A percentile compares a stretch with the other conserved stretches of the same genome.
phyloP scores from a whole-genome alignment of 2,888 invertebrate species.

The Caenorhabditis doughertyi region DNA sequence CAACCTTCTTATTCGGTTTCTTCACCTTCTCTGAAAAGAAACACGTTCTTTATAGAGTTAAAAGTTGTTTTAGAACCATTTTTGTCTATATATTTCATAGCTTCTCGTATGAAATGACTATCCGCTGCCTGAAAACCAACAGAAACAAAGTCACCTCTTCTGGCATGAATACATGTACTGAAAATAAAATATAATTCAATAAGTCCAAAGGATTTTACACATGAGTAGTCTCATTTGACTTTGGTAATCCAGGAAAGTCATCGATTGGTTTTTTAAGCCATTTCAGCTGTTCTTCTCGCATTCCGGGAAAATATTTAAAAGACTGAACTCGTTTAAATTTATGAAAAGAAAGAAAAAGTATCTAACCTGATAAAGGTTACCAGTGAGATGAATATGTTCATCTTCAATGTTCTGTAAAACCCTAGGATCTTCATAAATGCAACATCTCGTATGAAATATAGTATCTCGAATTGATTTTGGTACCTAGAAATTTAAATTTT shows the following conservation, averaged over 20 bases:
- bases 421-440: background rate
- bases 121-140: background rate
- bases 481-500: background rate
- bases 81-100: background rate
- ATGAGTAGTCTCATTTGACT: background rate
- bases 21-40: background rate
- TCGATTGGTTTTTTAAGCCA: background rate
- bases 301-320: background rate
- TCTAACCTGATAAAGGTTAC: background rate
- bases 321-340: background rate
- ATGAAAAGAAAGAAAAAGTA: background rate
- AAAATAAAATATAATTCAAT: background rate
- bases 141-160: background rate
- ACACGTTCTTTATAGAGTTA: background rate
- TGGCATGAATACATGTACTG: constrained; percentile 3
- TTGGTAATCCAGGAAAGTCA: background rate
- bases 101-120: constrained; percentile 5
- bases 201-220: background rate
- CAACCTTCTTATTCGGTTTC: background rate
- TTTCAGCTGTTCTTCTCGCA: background rate
- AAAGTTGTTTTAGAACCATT: background rate
- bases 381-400: background rate
- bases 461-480: background rate
- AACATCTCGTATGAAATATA: background rate
- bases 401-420: background rate